Evolutionary conservation across 1,140 invertebrate species (phyloP), one percentile per base, ranked within the genome.

Genomic region (Drosophila paulistorum): DNA sequence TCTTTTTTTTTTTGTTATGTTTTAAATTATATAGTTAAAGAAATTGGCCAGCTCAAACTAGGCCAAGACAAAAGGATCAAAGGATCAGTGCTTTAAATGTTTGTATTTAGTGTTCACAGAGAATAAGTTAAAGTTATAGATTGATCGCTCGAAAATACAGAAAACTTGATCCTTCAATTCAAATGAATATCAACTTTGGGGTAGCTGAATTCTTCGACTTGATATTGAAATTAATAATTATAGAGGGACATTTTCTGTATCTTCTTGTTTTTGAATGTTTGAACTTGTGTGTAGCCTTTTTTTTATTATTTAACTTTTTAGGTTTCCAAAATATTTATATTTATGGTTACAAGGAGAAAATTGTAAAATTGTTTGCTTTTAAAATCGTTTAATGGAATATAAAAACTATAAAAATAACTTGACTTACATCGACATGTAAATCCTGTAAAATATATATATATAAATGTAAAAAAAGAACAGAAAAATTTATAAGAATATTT

Each of bases 351-450:
- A 51, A 51, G 23, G 17, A 51, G 55, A 63, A 54, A 30, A 30
- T 30, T 65, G 30, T 65, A 57, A 57, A 35, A 11, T 33, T 54
- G 33, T n/a, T 30, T 30, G 26, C 39, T 65, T 65, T 48, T 51
- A 11, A 48, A 48, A 23, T 48, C 45, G 67, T 67, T 64, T 75
- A 77, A 68, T 72, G 64, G 68, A 70, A 72, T 71, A 72, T 71
- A 71, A 68, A 72, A 90, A 82, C 81, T 90, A 90, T 90, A 90
- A 79, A 85, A 90, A 80, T 82, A 86, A 78, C 74, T 91, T 90
- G 90, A 92, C 93, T 94, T 94, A 94, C 93, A 92, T 94, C 93
- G 92, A 94, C 93, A 93, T 93, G 93, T 92, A 93, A 93, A 91
- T 93, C 93, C 93, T 94, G 93, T 76, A 93, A 94, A 91, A 79